Evolutionary conservation across 2,888 invertebrate species (phyloP).

Genomic region (Archips crataeganus): DNA sequence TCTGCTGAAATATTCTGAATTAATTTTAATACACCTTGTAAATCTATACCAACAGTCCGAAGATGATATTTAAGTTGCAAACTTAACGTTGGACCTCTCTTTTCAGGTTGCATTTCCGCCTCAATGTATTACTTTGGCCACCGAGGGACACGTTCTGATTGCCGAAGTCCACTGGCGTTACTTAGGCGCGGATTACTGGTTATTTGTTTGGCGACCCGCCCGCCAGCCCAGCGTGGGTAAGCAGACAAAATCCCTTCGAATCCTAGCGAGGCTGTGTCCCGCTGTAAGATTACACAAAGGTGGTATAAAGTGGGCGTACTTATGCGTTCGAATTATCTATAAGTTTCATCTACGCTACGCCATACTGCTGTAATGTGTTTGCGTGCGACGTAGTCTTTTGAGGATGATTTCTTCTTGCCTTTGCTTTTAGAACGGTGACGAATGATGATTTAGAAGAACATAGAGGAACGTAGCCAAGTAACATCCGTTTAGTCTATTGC

Average conservation of each 20-base stretch:
- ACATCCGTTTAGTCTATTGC: too few species aligned
- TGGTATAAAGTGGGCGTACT: neutral
- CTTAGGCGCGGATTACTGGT: constrained; percentile 36
- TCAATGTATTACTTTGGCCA: neutral
- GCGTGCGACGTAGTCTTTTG: neutral
- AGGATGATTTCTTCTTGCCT: neutral
- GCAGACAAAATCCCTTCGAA: constrained; percentile 7
- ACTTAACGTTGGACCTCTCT: neutral
- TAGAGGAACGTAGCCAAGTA: too few species aligned
- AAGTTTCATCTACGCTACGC: neutral
- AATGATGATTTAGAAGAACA: too few species aligned
- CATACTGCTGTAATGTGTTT: neutral
- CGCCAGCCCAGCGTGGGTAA: constrained; percentile 26
- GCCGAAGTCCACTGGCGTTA: constrained; percentile 17
- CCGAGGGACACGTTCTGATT: constrained; percentile 11
- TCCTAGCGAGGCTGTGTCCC: constrained; percentile 9
- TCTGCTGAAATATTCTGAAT: too few species aligned
- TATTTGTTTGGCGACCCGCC: constrained; percentile 37
- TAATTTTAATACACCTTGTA: too few species aligned
- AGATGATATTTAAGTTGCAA: neutral
- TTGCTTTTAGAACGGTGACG: too few species aligned
- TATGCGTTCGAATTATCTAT: constrained; percentile 1
- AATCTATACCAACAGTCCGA: too few species aligned
- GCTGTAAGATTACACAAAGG: constrained; percentile 9
- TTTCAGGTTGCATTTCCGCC: neutral